Evolutionary conservation across 2,797 vertebrate genomes (phyloP).

Genomic region (Chloroceryle amazona): DNA sequence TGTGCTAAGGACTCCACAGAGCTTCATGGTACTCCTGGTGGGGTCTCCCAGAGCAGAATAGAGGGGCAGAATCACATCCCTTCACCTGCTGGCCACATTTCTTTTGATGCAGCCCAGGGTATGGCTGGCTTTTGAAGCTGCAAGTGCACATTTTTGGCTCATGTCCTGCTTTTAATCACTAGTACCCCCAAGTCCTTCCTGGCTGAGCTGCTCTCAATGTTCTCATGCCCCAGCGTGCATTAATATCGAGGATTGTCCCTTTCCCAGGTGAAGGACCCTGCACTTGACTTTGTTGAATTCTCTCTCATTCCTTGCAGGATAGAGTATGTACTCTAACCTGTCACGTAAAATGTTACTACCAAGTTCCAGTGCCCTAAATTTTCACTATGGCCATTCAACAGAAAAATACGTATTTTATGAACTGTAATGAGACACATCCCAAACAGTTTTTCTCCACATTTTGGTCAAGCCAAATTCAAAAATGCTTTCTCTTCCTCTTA

Average conservation of each 20-base stretch:
- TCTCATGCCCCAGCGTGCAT: background rate
- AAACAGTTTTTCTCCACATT: background rate
- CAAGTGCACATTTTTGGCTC: rapidly evolving
- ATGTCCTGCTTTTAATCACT: background rate
- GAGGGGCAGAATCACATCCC: background rate
- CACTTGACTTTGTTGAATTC: background rate
- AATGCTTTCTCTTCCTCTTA: background rate
- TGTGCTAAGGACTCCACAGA: background rate
- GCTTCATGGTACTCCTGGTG: background rate
- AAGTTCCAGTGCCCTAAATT: background rate
- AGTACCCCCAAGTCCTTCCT: background rate
- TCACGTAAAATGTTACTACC: background rate
- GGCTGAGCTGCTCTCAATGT: background rate
- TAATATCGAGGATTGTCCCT: rapidly evolving
- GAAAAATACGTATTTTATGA: background rate
- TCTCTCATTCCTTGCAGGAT: background rate
- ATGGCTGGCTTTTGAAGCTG: background rate
- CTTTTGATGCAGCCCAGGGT: background rate
- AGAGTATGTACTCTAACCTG: background rate
- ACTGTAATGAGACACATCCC: background rate
- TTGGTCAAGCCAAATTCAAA: background rate
- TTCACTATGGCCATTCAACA: background rate
- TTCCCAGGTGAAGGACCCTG: background rate
- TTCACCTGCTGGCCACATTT: background rate
- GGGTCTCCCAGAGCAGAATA: background rate